Conservation (phyloP, 2,888 invertebrate genomes). For the Agrenia bidenticulata region DNA sequence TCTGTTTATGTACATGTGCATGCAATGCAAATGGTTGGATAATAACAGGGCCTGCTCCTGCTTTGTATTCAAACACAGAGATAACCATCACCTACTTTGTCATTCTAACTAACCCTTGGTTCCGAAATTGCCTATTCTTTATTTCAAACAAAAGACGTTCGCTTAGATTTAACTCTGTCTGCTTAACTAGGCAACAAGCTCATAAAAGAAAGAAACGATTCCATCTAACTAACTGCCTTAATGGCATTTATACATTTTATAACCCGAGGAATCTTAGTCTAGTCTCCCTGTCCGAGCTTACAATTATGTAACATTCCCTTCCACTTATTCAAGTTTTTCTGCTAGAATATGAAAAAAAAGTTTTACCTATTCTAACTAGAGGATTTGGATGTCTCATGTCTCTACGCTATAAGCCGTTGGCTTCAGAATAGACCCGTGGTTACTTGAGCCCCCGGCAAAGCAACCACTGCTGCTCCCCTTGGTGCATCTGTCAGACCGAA, state of each 20-base stretch:
- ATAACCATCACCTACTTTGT: constrained; percentile 36
- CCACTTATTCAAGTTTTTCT: background rate
- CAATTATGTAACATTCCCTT: too few species aligned
- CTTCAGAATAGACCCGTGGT: too few species aligned
- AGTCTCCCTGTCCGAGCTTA: too few species aligned
- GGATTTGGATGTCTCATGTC: too few species aligned
- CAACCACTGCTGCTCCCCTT: constrained; percentile 18
- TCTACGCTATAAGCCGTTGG: too few species aligned
- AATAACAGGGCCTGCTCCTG: constrained; percentile 30
- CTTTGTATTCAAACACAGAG: constrained; percentile 28
- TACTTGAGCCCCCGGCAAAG: background rate
- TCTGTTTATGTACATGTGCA: background rate
- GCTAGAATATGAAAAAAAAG: background rate
- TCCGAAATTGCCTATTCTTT: background rate
- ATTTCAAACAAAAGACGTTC: constrained; percentile 14
- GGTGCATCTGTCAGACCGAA: constrained; percentile 1
- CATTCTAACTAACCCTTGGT: constrained; percentile 18
- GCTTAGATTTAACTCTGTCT: constrained; percentile 12
- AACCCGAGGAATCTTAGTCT: too few species aligned
- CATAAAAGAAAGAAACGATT: constrained; percentile 8
- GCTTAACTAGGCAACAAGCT: constrained; percentile 7
- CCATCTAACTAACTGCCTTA: constrained; percentile 3
- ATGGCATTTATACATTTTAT: background rate
- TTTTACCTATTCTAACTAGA: too few species aligned
- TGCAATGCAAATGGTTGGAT: constrained; percentile 20